Evolutionary conservation across 2,113 vertebrate genomes (phyloP).

Genomic region (Brachirus orientalis): DNA sequence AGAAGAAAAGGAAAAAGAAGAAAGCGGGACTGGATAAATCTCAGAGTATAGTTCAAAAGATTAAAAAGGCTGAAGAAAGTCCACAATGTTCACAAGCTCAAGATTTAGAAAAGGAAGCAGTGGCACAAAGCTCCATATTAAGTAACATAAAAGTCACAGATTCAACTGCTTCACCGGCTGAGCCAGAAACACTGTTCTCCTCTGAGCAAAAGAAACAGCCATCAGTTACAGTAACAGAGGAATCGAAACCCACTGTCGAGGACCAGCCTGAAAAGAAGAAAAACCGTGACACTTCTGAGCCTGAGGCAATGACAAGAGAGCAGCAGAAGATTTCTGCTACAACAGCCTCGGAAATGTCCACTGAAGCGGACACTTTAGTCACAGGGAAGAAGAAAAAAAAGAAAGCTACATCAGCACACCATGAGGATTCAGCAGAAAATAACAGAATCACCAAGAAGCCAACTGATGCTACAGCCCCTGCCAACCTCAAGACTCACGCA

Average conservation of each 20-base stretch:
- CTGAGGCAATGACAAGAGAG: not conserved
- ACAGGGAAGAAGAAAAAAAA: slow-evolving; percentile 29
- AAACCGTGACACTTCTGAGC: not conserved
- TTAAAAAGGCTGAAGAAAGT: not conserved
- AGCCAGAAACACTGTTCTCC: not conserved
- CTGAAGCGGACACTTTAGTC: not conserved
- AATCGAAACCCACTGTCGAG: not conserved
- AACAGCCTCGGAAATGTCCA: not conserved
- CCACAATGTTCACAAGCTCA: not conserved
- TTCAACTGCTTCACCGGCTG: not conserved
- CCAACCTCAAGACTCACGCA: not conserved
- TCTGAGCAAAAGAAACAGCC: not conserved
- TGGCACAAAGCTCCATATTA: not conserved
- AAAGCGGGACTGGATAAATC: not conserved
- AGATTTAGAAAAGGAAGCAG: not conserved
- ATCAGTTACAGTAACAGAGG: not conserved
- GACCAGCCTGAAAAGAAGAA: slow-evolving; percentile 17
- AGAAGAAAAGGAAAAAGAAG: slow-evolving; percentile 48
- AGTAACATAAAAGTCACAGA: not conserved
- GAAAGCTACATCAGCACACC: not conserved
- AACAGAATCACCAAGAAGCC: not conserved
- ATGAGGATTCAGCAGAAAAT: not conserved
- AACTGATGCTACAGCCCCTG: not conserved
- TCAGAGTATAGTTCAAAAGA: not conserved
- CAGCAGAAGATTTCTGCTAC: not conserved